Evolutionary conservation across 2,113 vertebrate species (phyloP).

Genomic region (Datnioides undecimradiatus): DNA sequence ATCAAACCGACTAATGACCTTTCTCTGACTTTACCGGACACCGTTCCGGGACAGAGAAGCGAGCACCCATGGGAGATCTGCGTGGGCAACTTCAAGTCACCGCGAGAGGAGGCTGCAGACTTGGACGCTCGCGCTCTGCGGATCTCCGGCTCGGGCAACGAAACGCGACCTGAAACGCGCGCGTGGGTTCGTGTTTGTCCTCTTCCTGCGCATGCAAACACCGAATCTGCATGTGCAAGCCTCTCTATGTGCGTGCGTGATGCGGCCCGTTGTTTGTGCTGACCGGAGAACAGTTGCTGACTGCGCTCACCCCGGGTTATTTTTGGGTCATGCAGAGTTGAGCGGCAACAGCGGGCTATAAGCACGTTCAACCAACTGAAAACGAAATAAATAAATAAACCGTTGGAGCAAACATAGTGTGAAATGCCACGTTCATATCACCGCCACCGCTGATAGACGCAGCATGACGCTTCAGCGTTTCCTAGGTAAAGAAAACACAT

Average conservation of each 20-base stretch:
- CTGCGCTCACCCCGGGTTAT: conserved; percentile 63
- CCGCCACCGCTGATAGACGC: conserved; percentile 30
- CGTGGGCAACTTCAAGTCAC: conserved; percentile 25
- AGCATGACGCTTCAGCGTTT: background rate
- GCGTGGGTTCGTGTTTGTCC: conserved; percentile 26
- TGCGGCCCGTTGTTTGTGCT: conserved; percentile 55
- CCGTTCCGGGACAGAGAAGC: conserved; percentile 29
- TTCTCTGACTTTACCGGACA: conserved; percentile 63
- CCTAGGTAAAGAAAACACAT: conserved; percentile 17
- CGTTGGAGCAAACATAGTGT: conserved; percentile 42
- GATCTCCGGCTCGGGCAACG: background rate
- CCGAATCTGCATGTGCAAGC: conserved; percentile 33
- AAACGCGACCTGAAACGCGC: conserved; percentile 29
- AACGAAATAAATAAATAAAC: conserved; percentile 26
- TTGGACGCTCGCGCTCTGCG: background rate
- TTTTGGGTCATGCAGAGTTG: conserved; percentile 73
- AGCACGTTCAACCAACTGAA: conserved; percentile 41
- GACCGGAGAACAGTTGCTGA: conserved; percentile 71
- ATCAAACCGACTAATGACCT: conserved; percentile 60
- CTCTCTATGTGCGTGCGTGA: conserved; percentile 3
- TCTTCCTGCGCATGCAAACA: conserved; percentile 32
- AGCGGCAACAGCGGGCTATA: conserved; percentile 50
- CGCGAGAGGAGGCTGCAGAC: background rate
- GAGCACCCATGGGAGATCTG: conserved; percentile 38
- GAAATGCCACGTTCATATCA: conserved; percentile 48